Base-by-base conservation (phyloP, 2,797 vertebrate genomes). In the Hyperoplus lanceolatus region DNA sequence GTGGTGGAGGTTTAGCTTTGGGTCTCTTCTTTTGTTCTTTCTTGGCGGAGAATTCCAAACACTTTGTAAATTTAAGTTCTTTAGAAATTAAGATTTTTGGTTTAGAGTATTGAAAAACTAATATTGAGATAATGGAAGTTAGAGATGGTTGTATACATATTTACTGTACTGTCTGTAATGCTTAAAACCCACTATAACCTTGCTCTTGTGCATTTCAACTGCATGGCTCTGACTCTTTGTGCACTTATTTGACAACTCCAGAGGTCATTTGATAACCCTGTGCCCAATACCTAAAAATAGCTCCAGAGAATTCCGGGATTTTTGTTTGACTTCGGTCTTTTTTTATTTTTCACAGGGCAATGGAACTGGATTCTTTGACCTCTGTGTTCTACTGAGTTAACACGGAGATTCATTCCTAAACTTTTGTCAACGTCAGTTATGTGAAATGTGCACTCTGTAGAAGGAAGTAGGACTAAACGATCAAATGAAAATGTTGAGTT, bases 211-310 rank as follows among this genome's bases (percentile, higher is more conserved):
- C 10, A 16, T 45, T 43, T 56, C 69, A 49, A 54, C 81, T 63
- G 75, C 67, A 42, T 83, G 81, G 41, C 63, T 66, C 48, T 45
- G 48, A 81, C n/a, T 76, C 68, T 85, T 81, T 88, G 82, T 64
- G 78, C 66, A 72, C 72, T 45, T 81, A 84, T 92, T 88, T 83
- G 85, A 87, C 80, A 73, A 70, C 72, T 78, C 16, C 63, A 53
- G 59, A 87, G 85, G 86, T 88, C 77, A 88, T 84, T 74, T 88
- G 88, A 92, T 92, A 90, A 90, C 86, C 53, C 39, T 57, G 43
- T 76, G 75, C 63, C 54, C 61, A 21, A 6, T 21, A 61, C 42
- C 90, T 91, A 89, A 92, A 92, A 88, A 92, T 94, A 94, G 77
- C 61, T 59, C 49, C 11, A 8, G 15, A 53, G 60, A 68, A 75